Percentiles rank a stretch among this genome's conserved stretches.
These are phyloP conservation scores for Perizoma flavofasciatum DNA, from an alignment of 2,888 invertebrate genomes.

Conservation along the genomic window DNA sequence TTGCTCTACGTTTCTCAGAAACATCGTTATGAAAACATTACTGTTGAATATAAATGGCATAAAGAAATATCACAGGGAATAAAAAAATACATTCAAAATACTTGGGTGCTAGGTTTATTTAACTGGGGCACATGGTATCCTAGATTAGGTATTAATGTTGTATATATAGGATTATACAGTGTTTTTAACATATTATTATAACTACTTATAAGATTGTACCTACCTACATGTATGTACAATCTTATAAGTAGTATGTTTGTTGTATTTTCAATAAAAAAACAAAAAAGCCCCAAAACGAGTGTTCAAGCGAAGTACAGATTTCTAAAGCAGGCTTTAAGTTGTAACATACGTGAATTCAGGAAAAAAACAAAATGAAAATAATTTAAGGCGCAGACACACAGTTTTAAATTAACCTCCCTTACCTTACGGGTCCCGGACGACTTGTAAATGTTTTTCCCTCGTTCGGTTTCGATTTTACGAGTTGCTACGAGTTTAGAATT, in stretches of 20 bases:
- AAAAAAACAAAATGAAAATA: conserved; percentile 11
- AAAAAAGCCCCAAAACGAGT: no score
- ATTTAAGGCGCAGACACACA: conserved; percentile 17
- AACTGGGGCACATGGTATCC: no score
- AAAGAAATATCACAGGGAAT: not conserved
- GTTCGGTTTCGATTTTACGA: conserved; percentile 70
- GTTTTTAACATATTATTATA: no score
- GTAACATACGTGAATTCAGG: no score
- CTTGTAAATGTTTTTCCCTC: conserved; percentile 67
- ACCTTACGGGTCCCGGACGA: conserved; percentile 48
- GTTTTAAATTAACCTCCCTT: conserved; percentile 36
- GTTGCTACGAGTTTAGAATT: conserved; percentile 66
- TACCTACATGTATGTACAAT: no score
- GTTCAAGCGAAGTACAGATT: no score
- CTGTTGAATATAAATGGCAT: conserved; percentile 4
- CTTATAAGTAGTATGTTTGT: no score
- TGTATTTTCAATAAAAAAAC: no score
- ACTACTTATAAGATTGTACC: no score
- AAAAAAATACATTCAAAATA: not conserved
- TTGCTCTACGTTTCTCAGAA: conserved; percentile 10
- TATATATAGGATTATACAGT: no score
- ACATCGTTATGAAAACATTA: conserved; percentile 5
- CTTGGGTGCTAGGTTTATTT: not conserved
- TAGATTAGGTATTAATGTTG: no score
- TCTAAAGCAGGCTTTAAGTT: no score